A percentile compares a stretch with the other conserved stretches of the same genome.
Evolutionary conservation across 2,888 invertebrate genomes (phyloP).

Genomic region (Limnephilus rhombicus): DNA sequence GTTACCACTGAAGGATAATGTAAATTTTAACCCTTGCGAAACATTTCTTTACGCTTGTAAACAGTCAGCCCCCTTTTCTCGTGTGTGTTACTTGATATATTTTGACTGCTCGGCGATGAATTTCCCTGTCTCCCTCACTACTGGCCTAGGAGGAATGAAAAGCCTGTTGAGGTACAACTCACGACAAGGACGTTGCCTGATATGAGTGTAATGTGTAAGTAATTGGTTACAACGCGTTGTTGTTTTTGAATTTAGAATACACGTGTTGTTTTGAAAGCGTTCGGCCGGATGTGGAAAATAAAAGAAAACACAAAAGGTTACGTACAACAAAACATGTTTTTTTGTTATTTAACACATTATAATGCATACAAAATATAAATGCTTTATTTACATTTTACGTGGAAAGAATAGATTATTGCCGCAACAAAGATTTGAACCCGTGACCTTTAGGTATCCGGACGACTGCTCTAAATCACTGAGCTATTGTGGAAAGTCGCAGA

Average conservation of each 20-base stretch:
- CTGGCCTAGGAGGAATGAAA: constrained; percentile 45
- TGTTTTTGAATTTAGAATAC: constrained; percentile 33
- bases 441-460: background rate
- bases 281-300: background rate
- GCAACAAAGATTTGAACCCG: background rate
- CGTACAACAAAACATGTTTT: background rate
- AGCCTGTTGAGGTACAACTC: constrained; percentile 57
- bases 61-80: background rate
- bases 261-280: constrained; percentile 8
- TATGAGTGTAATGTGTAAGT: constrained; percentile 39
- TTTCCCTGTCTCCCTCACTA: constrained; percentile 45
- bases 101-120: constrained; percentile 67
- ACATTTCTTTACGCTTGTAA: background rate
- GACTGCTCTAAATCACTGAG: background rate
- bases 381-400: background rate
- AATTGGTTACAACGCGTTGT: constrained; percentile 36
- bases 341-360: background rate
- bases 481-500: too few species aligned
- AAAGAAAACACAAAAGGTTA: background rate
- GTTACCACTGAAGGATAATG: background rate
- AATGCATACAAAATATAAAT: background rate
- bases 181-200: constrained; percentile 60
- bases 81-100: constrained; percentile 68
- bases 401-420: background rate
- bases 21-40: background rate